A percentile compares a stretch with the other conserved stretches of the same genome.
These are phyloP conservation scores for Parelbella ahira DNA, from an alignment of 2,888 invertebrate species.

Conservation along the genomic window DNA sequence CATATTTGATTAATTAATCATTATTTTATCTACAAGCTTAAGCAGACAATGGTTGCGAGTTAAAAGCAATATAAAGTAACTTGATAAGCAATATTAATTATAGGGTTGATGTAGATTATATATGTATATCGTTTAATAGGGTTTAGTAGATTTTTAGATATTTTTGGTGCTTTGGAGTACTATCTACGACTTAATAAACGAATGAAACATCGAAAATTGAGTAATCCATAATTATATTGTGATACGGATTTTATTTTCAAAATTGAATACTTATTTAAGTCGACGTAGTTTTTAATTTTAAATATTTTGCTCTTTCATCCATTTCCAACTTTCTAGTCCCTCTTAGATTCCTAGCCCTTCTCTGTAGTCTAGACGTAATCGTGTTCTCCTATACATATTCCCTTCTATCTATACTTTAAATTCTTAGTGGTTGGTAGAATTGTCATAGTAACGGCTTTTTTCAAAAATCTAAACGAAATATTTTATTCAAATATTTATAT, in stretches of 20 bases:
- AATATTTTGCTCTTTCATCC: conserved; percentile 28
- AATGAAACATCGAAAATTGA: conserved; percentile 68
- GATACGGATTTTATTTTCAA: conserved; percentile 43
- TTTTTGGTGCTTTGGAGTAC: conserved; percentile 72
- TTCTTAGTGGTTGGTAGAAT: conserved; percentile 51
- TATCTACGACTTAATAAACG: conserved; percentile 51
- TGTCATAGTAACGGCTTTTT: conserved; percentile 52
- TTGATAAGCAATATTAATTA: conserved; percentile 69
- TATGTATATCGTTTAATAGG: conserved; percentile 53
- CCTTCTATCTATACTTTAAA: conserved; percentile 50
- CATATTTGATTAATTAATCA: no score
- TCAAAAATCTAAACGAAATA: conserved; percentile 59
- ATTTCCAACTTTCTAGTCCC: conserved; percentile 31
- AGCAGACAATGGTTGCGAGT: conserved; percentile 62
- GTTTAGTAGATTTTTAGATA: conserved; percentile 62
- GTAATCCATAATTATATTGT: conserved; percentile 43
- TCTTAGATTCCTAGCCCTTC: conserved; percentile 36
- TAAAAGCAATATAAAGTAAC: conserved; percentile 74
- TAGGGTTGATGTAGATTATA: conserved; percentile 55
- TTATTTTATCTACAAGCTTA: conserved; percentile 33
- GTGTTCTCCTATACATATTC: conserved; percentile 56
- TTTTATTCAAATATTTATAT: conserved; percentile 77
- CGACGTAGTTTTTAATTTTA: conserved; percentile 30
- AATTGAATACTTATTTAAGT: conserved; percentile 36
- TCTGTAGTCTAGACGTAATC: conserved; percentile 38